Percentiles rank a stretch among this genome's conserved stretches.
phyloP scores from a whole-genome alignment of 2,888 invertebrate species.

The Cantharis flavilabris region DNA sequence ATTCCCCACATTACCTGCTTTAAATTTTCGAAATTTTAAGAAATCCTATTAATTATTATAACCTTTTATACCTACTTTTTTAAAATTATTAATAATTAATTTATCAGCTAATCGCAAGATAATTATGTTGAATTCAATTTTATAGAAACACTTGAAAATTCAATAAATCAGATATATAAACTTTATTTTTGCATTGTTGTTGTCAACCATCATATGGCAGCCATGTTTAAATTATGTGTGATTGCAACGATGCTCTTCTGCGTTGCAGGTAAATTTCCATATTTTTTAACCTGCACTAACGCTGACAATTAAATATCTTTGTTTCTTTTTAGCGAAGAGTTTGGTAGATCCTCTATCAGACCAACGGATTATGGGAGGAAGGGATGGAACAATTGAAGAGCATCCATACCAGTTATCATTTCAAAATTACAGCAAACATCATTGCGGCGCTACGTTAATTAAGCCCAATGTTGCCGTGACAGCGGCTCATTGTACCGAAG shows the following conservation, averaged over 20 bases:
- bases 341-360: not conserved
- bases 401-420: constrained; percentile 2
- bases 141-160: not conserved
- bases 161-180: not conserved
- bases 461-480: constrained; percentile 1
- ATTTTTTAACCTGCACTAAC: not conserved
- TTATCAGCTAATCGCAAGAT: not conserved
- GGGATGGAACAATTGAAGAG: not conserved
- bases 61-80: not conserved
- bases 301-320: no score
- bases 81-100: not conserved
- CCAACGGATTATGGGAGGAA: constrained; percentile 4
- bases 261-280: not conserved
- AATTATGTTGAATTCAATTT: not conserved
- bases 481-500: constrained; percentile 10
- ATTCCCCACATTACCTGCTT: not conserved
- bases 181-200: not conserved
- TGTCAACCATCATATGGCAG: not conserved
- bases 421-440: not conserved
- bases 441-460: constrained; percentile 1
- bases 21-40: not conserved
- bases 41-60: not conserved
- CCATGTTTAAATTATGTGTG: not conserved
- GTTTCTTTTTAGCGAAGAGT: not conserved
- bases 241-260: not conserved